Evolutionary conservation across 2,888 invertebrate species (phyloP), one percentile per base, ranked within the genome.

Genomic region (Abrostola triplasia): DNA sequence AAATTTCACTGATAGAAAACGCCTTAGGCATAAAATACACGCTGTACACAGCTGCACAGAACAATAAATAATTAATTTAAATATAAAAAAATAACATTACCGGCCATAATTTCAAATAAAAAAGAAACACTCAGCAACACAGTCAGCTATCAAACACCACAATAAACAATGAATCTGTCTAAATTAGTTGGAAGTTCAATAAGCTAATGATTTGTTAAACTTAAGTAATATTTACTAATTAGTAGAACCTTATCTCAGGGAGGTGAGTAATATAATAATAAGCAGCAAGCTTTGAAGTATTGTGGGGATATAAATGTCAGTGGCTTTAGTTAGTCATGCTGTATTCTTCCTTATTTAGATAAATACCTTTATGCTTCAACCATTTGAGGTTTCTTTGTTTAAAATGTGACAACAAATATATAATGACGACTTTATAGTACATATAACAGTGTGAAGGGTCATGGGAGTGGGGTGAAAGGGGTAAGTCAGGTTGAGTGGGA

Each of bases 191-290:
- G 57, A 56, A 56, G 59, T 37, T 42, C 42, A 66, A 62, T 72
- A 67, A 66, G 56, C 57, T 67, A 73, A 76, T 74, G 70, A 49
- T 70, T 73, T 79, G 73, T 70, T 70, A 66, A 67, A 63, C 70
- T 69, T 66, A 44, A 47, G 42, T 64, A 72, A 62, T 40, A 83
- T 85, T 84, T 83, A 81, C 79, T 81, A 83, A 74, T 79, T 81
- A 68, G 57, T 58, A 54, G 80, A 84, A 87, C 41, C 60, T 73
- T 84, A 82, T 81, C 79, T 81, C 53, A 40, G 40, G 42, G 36
- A 58, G 40, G 64, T 88, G 88, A 89, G 73, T 89, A 87, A 88
- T 79, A 60, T 79, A 60, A 59, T 51, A 69, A 62, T 54, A 53
- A 73, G 75, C 48, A 24, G 36, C 70, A 64, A 44, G 69, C 40